These are phyloP conservation scores for Hyperopisus bebe DNA, from an alignment of 2,113 vertebrate species.

Conservation along the genomic window DNA sequence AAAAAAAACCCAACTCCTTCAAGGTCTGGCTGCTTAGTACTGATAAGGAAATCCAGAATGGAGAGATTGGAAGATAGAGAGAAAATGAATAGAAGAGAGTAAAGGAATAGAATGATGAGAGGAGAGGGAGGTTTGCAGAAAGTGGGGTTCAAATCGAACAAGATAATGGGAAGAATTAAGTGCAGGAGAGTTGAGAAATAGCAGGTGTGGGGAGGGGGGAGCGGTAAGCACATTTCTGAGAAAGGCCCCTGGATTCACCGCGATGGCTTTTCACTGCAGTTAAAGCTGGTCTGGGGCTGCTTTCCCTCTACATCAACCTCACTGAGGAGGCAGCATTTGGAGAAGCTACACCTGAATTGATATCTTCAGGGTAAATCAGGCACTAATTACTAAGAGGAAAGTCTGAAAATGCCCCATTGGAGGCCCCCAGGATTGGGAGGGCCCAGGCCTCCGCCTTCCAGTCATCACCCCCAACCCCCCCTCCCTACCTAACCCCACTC, in stretches of 20 bases:
- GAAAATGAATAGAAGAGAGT: background rate
- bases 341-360: background rate
- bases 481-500: constrained; percentile 42
- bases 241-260: background rate
- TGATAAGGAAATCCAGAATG: background rate
- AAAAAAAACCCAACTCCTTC: background rate
- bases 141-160: background rate
- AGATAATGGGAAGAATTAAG: background rate
- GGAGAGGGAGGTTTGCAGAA: background rate
- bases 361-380: background rate
- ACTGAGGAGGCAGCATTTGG: background rate
- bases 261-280: background rate
- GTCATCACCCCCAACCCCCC: background rate
- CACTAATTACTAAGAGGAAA: background rate
- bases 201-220: background rate
- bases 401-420: background rate
- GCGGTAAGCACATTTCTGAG: background rate
- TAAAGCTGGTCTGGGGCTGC: background rate
- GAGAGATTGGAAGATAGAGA: background rate
- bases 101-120: background rate
- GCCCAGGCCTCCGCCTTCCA: background rate
- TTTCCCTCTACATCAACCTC: background rate
- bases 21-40: background rate
- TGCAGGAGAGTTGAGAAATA: background rate
- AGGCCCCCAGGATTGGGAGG: background rate